Conservation (phyloP, 2,797 vertebrate genomes). For the Microctenopoma lineatum region DNA sequence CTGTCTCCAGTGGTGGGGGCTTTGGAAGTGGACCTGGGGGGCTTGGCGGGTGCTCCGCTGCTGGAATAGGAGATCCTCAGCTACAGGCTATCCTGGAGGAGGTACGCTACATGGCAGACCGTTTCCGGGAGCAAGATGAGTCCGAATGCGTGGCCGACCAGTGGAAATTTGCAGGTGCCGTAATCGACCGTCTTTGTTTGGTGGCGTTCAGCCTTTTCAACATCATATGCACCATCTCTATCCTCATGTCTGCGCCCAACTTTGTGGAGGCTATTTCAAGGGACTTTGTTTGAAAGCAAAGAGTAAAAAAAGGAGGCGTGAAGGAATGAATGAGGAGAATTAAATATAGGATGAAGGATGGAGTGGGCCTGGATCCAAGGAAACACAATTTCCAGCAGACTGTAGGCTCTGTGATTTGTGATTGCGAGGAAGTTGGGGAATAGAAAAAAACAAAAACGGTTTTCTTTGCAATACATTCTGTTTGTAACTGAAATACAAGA, state of each 20-base stretch:
- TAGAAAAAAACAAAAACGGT: constrained; percentile 50
- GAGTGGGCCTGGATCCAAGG: constrained; percentile 58
- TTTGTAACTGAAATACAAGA: constrained; percentile 59
- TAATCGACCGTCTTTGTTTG: constrained; percentile 87
- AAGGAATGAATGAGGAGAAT: constrained; percentile 46
- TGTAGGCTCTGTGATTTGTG: constrained; percentile 59
- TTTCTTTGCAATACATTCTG: constrained; percentile 67
- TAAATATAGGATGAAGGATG: constrained; percentile 59
- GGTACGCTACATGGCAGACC: constrained; percentile 84
- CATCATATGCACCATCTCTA: constrained; percentile 89
- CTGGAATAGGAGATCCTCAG: constrained; percentile 79
- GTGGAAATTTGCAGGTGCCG: constrained; percentile 88
- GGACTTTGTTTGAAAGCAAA: constrained; percentile 83
- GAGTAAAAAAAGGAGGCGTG: constrained; percentile 20
- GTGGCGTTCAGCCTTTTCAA: constrained; percentile 88
- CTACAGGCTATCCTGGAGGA: constrained; percentile 86
- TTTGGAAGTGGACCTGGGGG: constrained; percentile 69
- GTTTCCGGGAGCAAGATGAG: constrained; percentile 85
- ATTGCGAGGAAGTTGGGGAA: constrained; percentile 56
- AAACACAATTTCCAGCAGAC: constrained; percentile 61
- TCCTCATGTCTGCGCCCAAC: constrained; percentile 89
- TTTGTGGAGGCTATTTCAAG: constrained; percentile 88
- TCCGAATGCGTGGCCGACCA: constrained; percentile 76
- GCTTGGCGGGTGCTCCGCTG: constrained; percentile 71
- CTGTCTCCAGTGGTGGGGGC: constrained; percentile 79